Evolutionary conservation across 1,140 invertebrate genomes (phyloP).

Genomic region (Argopecten irradians): DNA sequence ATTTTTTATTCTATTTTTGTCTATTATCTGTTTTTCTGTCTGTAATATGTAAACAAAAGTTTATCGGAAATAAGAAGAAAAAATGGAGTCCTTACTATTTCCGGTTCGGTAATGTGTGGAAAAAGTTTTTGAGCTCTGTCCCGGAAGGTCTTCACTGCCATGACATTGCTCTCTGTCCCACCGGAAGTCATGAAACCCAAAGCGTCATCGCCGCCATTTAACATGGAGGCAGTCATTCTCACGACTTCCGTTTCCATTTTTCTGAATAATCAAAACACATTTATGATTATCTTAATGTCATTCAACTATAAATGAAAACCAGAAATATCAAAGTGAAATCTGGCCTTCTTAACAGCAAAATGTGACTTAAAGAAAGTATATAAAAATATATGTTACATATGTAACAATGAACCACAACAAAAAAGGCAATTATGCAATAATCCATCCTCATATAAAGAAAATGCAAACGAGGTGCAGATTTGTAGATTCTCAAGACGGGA

Average conservation of each 20-base stretch:
- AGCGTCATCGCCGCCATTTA: constrained; percentile 88
- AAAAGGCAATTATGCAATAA: no score
- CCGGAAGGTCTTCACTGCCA: constrained; percentile 95
- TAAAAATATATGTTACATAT: no score
- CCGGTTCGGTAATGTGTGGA: constrained; percentile 85
- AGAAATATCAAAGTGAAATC: neutral
- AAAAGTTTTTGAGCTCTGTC: constrained; percentile 64
- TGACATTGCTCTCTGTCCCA: constrained; percentile 97
- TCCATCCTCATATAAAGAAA: no score
- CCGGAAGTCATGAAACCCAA: constrained; percentile 97
- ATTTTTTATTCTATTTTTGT: no score
- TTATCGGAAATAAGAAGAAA: neutral
- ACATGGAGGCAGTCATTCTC: constrained; percentile 89
- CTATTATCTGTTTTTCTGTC: no score
- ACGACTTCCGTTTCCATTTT: constrained; percentile 93
- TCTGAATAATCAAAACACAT: constrained; percentile 52
- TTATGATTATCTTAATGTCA: no score
- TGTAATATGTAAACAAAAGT: no score
- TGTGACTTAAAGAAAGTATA: no score
- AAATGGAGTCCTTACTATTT: constrained; percentile 81
- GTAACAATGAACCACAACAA: no score
- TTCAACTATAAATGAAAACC: neutral
- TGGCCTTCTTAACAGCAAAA: neutral
- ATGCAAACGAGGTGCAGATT: no score
- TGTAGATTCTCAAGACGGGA: no score